Conservation (phyloP, 1,140 invertebrate species). For the Pristionchus pacificus region DNA sequence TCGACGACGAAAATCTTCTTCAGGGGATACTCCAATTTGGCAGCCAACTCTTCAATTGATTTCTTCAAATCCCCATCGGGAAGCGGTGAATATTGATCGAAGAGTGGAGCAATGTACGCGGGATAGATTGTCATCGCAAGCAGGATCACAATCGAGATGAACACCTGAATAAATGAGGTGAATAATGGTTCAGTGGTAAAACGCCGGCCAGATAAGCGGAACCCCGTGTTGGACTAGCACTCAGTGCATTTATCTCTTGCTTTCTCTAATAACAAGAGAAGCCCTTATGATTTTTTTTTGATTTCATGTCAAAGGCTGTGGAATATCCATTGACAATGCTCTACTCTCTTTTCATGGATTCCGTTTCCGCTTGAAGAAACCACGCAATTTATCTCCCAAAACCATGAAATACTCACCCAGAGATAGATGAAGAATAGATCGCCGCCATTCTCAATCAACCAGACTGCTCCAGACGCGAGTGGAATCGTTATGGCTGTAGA, state of each 20-base stretch:
- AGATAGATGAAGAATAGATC: slow-evolving; percentile 91
- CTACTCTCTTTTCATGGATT: too few species aligned
- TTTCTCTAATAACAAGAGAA: too few species aligned
- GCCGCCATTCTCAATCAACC: slow-evolving; percentile 75
- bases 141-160: slow-evolving; percentile 70
- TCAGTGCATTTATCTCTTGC: too few species aligned
- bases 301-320: too few species aligned
- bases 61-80: slow-evolving; percentile 80
- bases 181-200: too few species aligned
- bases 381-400: too few species aligned
- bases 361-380: too few species aligned
- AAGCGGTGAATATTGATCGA: slow-evolving; percentile 95
- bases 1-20: slow-evolving; percentile 94
- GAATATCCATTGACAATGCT: background rate
- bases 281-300: too few species aligned
- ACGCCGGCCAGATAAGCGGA: too few species aligned
- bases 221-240: too few species aligned
- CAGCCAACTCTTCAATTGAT: slow-evolving; percentile 83
- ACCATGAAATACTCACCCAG: slow-evolving; percentile 73
- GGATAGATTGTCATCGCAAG: slow-evolving; percentile 86
- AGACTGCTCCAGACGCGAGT: slow-evolving; percentile 75
- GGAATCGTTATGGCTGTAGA: slow-evolving; percentile 73
- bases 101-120: slow-evolving; percentile 91
- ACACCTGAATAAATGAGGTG: slow-evolving; percentile 58
- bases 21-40: slow-evolving; percentile 81